phyloP scores from a whole-genome alignment of 2,113 vertebrate species.

The Pelecanoides urinatrix region DNA sequence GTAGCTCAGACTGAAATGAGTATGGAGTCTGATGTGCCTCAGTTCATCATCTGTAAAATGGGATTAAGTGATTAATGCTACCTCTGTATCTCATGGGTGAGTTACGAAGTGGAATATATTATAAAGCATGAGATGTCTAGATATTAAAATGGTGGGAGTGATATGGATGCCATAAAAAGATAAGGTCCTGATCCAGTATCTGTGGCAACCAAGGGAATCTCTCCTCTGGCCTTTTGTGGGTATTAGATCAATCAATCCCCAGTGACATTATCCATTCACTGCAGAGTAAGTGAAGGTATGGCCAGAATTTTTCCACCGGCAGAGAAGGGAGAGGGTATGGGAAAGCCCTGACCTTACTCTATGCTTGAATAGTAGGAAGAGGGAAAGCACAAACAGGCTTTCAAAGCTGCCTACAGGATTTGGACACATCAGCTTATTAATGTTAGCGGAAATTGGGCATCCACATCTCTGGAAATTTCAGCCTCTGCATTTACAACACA shows the following conservation, averaged over 20 bases:
- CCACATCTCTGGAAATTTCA: slow-evolving; percentile 71
- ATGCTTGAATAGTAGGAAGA: slow-evolving; percentile 69
- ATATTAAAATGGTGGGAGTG: slow-evolving; percentile 59
- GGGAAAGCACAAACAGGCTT: slow-evolving; percentile 69
- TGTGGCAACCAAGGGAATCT: slow-evolving; percentile 71
- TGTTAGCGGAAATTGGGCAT: slow-evolving; percentile 70
- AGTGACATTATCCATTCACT: slow-evolving; percentile 71
- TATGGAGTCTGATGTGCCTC: slow-evolving; percentile 33
- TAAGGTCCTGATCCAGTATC: slow-evolving; percentile 71
- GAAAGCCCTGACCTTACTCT: slow-evolving; percentile 69
- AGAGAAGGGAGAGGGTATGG: slow-evolving; percentile 70
- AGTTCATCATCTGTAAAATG: slow-evolving; percentile 62
- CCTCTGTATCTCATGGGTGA: slow-evolving; percentile 27
- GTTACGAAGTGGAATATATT: slow-evolving; percentile 40
- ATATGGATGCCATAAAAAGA: slow-evolving; percentile 63
- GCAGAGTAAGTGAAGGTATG: slow-evolving; percentile 68
- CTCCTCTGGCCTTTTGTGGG: slow-evolving; percentile 67
- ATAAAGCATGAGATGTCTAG: slow-evolving; percentile 30
- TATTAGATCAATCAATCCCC: slow-evolving; percentile 71
- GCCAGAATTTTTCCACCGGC: slow-evolving; percentile 68
- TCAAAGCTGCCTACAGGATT: slow-evolving; percentile 71
- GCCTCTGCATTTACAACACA: slow-evolving; percentile 66
- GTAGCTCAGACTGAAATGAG: slow-evolving; percentile 16
- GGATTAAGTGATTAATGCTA: slow-evolving; percentile 66
- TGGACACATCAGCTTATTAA: slow-evolving; percentile 71